Evolutionary conservation across 2,888 invertebrate genomes (phyloP), one percentile per base, ranked within the genome.

Genomic region (Eulithis testata): DNA sequence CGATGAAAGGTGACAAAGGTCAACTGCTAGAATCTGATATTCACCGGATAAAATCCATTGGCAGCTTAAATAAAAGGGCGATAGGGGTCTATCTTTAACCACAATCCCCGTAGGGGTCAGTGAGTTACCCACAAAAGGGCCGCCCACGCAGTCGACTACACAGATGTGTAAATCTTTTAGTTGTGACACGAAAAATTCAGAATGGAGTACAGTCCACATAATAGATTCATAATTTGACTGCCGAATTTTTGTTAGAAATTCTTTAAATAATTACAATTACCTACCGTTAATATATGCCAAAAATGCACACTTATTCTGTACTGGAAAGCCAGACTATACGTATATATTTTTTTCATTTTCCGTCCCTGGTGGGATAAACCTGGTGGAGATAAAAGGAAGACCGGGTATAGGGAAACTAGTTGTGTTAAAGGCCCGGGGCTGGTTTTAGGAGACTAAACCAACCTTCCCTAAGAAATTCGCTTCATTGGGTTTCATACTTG

Each of bases 81-180:
- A 50, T 37, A 47, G 37, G 51, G 54, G 56, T 61, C 60, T 58
- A 62, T 66, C 54, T 59, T 58, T 51, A 54, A 44, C 58, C 54
- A 21, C 47, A 61, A 40, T 40, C n/a, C 50, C 9, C 45, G 21
- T 14, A 58, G 21, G 60, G 65, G 58, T 62, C 62, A 66, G 45
- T 66, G 66, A 49, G 44, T 53, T 60, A 51, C 37, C 54, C 43
- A 49, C 58, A 59, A 66, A 58, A 51, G 51, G 27, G 5, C 9
- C 43, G 21, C 57, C 51, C 54, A 58, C 61, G 49, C 40, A 58
- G 50, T 11, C 31, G 31, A 21, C 47, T 37, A 57, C 60, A 65
- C 37, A 44, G 12, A 37, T 47, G 8, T 43, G 8, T 36, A 43
- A 43, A n/a, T 11, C 36, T 60, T 36, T 37, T 8, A 36, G 12